Evolutionary conservation across 2,113 vertebrate species (phyloP).

Genomic region (Pluvianellus socialis): DNA sequence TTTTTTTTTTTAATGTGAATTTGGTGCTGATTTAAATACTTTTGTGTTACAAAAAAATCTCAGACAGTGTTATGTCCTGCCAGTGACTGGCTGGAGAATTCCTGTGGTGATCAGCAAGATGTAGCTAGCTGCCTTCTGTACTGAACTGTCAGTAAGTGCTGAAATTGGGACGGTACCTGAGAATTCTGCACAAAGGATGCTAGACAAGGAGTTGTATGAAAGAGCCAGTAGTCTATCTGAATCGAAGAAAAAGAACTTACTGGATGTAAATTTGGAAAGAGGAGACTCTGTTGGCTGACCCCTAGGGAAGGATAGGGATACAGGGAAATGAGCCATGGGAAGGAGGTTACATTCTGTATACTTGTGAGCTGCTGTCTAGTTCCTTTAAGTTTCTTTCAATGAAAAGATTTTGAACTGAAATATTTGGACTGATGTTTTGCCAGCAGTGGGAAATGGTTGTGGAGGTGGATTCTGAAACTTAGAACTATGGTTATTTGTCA

Average conservation of each 20-base stretch:
- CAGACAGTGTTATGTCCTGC: neutral
- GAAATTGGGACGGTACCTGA: neutral
- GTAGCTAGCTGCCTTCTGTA: neutral
- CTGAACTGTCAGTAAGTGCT: neutral
- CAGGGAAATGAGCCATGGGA: neutral
- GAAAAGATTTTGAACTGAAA: constrained; percentile 12
- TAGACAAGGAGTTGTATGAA: neutral
- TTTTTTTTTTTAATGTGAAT: neutral
- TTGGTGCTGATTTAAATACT: neutral
- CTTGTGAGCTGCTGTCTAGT: constrained; percentile 6
- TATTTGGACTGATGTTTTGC: constrained; percentile 54
- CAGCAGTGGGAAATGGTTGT: constrained; percentile 44
- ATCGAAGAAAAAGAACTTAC: neutral
- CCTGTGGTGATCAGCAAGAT: neutral
- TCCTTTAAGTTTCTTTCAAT: constrained; percentile 43
- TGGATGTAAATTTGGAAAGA: neutral
- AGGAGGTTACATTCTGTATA: neutral
- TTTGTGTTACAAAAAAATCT: neutral
- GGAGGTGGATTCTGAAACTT: constrained; percentile 26
- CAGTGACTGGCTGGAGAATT: neutral
- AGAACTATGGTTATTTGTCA: constrained; percentile 41
- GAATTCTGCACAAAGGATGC: neutral
- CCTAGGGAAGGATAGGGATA: neutral
- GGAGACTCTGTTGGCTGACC: neutral
- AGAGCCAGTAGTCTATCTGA: neutral